Evolutionary conservation across 2,888 invertebrate species (phyloP).

Genomic region (Eupithecia exiguata): DNA sequence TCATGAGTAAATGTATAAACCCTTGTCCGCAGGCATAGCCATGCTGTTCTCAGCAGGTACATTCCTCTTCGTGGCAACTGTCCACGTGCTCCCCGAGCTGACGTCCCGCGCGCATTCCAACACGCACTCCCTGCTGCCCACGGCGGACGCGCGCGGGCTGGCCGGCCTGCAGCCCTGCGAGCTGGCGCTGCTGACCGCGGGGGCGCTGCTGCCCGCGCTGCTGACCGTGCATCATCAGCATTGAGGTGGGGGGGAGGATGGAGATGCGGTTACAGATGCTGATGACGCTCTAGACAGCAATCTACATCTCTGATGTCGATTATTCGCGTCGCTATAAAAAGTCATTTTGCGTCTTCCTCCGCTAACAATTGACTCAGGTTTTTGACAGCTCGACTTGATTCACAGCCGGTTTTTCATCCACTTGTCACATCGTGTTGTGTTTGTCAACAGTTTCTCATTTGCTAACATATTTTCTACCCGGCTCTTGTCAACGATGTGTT

Average conservation of each 20-base stretch:
- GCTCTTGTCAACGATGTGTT: too few relatives aligned
- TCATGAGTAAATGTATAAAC: background rate
- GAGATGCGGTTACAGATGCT: too few relatives aligned
- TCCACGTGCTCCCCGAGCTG: constrained; percentile 98
- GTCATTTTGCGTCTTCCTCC: too few relatives aligned
- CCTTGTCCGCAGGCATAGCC: constrained; percentile 87
- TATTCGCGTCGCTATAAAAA: too few relatives aligned
- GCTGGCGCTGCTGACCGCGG: constrained; percentile 91
- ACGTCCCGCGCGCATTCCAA: constrained; percentile 81
- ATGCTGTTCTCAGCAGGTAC: constrained; percentile 99
- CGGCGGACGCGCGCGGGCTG: constrained; percentile 65
- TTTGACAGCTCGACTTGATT: too few relatives aligned
- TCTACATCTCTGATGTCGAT: too few relatives aligned
- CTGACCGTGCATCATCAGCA: constrained; percentile 92
- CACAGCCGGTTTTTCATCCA: too few relatives aligned
- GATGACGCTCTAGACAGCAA: too few relatives aligned
- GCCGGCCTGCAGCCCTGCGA: constrained; percentile 90
- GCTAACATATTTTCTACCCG: too few relatives aligned
- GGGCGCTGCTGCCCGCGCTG: constrained; percentile 93
- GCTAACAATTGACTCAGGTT: too few relatives aligned
- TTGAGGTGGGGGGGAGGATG: background rate
- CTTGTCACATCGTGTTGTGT: too few relatives aligned
- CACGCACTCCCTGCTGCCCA: constrained; percentile 70
- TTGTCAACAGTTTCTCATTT: too few relatives aligned
- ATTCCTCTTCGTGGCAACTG: constrained; percentile 99